A percentile compares a stretch with the other conserved stretches of the same genome.
Evolutionary conservation across 2,113 vertebrate species (phyloP).

Genomic region (Megaceryle torquata): DNA sequence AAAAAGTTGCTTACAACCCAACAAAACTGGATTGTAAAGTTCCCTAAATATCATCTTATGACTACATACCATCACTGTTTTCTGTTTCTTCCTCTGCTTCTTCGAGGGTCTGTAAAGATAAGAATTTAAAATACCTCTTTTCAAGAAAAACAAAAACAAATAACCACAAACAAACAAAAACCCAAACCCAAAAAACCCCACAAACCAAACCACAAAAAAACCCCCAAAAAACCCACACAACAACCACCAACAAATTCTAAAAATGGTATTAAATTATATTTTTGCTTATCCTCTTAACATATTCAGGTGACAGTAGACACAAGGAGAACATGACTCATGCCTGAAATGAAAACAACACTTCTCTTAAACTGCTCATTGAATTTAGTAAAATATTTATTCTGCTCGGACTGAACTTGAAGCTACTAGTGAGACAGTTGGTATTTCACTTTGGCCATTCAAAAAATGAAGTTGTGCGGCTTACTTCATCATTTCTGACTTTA

Average conservation of each 20-base stretch:
- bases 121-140: neutral
- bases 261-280: neutral
- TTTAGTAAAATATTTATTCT: neutral
- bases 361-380: neutral
- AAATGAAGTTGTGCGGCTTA: neutral
- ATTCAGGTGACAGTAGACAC: neutral
- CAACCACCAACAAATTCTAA: neutral
- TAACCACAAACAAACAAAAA: no score
- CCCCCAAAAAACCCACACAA: no score
- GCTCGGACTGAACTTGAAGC: neutral
- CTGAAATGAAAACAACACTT: neutral
- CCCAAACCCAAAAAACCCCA: no score
- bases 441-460: neutral
- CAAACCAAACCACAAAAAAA: no score
- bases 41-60: neutral
- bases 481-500: neutral
- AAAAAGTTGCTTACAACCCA: neutral
- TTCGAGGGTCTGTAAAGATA: slow-evolving; percentile 83
- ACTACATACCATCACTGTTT: slow-evolving; percentile 66
- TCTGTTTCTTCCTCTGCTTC: slow-evolving; percentile 92
- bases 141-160: neutral
- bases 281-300: neutral
- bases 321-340: neutral
- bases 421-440: neutral
- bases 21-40: neutral